Evolutionary conservation across 1,140 invertebrate species (phyloP).

Genomic region (Linepithema humile): DNA sequence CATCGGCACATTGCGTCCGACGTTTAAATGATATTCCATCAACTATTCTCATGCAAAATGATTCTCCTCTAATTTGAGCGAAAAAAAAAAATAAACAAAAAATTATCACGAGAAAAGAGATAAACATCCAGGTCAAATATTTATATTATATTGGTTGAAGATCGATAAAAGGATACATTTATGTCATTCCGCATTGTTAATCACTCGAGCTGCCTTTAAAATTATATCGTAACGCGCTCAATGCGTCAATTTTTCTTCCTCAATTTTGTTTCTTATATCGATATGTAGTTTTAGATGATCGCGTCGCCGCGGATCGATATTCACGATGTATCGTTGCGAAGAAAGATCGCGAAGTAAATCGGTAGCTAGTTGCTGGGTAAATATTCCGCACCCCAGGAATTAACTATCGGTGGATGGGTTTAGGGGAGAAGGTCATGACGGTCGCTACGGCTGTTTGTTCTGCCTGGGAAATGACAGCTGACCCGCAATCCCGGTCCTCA

Average conservation of each 20-base stretch:
- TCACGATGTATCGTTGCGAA: conserved; percentile 9
- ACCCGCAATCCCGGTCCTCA: conserved; percentile 68
- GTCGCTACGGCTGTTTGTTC: conserved; percentile 68
- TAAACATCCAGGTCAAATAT: background rate
- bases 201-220: background rate
- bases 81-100: background rate
- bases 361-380: conserved; percentile 61
- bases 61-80: background rate
- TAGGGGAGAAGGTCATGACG: conserved; percentile 71
- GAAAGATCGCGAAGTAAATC: conserved; percentile 61
- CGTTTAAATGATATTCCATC: conserved; percentile 6
- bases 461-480: conserved; percentile 73
- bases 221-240: too few relatives aligned
- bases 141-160: background rate
- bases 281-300: background rate
- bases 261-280: too few relatives aligned
- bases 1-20: background rate
- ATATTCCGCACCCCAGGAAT: conserved; percentile 63
- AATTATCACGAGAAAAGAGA: background rate
- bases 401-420: conserved; percentile 68
- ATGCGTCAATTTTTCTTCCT: too few relatives aligned
- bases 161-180: background rate
- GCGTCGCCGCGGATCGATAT: background rate
- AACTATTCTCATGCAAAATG: background rate
- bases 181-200: background rate